Evolutionary conservation across 1,140 invertebrate genomes (phyloP).

Genomic region (Eueides isabella): DNA sequence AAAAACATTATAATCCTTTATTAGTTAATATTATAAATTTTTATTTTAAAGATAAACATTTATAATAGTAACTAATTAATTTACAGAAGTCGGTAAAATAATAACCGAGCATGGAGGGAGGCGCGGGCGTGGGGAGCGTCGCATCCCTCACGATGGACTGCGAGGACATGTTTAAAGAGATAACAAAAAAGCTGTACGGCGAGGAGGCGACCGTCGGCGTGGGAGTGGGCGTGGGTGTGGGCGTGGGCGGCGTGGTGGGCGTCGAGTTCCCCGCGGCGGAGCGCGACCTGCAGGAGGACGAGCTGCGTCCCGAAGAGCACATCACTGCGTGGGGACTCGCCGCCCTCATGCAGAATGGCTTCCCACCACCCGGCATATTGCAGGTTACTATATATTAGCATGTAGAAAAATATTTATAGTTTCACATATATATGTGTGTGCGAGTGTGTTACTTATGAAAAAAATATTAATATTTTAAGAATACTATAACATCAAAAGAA

Average conservation of each 20-base stretch:
- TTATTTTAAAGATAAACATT: background rate
- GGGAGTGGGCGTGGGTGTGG: conserved; percentile 50
- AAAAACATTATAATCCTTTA: background rate
- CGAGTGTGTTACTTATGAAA: too few relatives aligned
- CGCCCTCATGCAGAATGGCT: conserved; percentile 88
- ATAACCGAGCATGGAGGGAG: conserved; percentile 54
- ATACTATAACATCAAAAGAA: too few relatives aligned
- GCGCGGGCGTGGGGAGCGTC: conserved; percentile 62
- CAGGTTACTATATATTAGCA: conserved; percentile 50
- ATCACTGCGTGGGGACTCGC: conserved; percentile 87
- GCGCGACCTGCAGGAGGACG: conserved; percentile 75
- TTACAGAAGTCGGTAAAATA: conserved; percentile 28
- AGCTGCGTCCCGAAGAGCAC: conserved; percentile 86
- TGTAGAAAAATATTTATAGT: too few relatives aligned
- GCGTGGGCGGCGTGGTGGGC: conserved; percentile 60
- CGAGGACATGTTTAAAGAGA: conserved; percentile 89
- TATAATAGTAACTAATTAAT: conserved; percentile 7
- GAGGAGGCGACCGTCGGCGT: conserved; percentile 86
- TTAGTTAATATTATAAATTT: background rate
- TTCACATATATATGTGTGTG: too few relatives aligned
- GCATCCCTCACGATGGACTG: conserved; percentile 78
- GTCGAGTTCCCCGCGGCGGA: conserved; percentile 78
- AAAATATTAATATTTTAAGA: too few relatives aligned
- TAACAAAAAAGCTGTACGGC: conserved; percentile 94
- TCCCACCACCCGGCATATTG: conserved; percentile 83